Evolutionary conservation across 2,888 invertebrate genomes (phyloP).

Genomic region (Corythucha ciliata): DNA sequence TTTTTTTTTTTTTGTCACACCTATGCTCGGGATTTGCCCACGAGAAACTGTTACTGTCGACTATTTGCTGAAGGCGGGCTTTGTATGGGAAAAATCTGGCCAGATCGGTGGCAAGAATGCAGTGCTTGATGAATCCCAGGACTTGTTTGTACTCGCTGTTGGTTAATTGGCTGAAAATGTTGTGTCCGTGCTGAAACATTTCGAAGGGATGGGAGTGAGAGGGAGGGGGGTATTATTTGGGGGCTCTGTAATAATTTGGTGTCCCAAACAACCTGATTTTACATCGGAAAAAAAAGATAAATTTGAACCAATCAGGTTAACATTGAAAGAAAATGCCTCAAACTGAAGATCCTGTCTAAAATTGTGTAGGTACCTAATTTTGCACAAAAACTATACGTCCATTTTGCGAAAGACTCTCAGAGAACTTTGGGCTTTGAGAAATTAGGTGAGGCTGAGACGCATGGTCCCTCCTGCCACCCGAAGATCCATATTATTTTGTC

Average conservation of each 20-base stretch:
- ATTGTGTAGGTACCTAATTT: too few relatives aligned
- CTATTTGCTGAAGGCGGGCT: conserved; percentile 49
- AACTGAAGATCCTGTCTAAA: too few relatives aligned
- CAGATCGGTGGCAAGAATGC: conserved; percentile 76
- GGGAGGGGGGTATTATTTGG: background rate
- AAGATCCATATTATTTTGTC: too few relatives aligned
- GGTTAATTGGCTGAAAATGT: conserved; percentile 65
- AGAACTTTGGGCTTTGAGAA: too few relatives aligned
- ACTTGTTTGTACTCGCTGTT: conserved; percentile 68
- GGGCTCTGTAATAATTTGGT: background rate
- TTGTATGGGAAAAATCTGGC: conserved; percentile 72
- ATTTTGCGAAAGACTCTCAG: too few relatives aligned
- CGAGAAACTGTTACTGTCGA: conserved; percentile 49
- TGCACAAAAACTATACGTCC: too few relatives aligned
- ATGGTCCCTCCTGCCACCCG: too few relatives aligned
- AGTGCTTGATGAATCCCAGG: conserved; percentile 63
- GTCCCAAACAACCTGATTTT: too few relatives aligned
- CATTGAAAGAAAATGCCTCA: too few relatives aligned
- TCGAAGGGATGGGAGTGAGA: background rate
- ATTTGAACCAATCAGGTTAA: too few relatives aligned
- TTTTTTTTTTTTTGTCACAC: conserved; percentile 36
- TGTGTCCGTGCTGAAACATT: conserved; percentile 68
- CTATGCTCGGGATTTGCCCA: conserved; percentile 59
- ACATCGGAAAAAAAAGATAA: background rate
- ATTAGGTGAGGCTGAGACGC: too few relatives aligned